These are phyloP conservation scores for Diachasma alloeum DNA, from an alignment of 1,140 invertebrate species.

Conservation along the genomic window DNA sequence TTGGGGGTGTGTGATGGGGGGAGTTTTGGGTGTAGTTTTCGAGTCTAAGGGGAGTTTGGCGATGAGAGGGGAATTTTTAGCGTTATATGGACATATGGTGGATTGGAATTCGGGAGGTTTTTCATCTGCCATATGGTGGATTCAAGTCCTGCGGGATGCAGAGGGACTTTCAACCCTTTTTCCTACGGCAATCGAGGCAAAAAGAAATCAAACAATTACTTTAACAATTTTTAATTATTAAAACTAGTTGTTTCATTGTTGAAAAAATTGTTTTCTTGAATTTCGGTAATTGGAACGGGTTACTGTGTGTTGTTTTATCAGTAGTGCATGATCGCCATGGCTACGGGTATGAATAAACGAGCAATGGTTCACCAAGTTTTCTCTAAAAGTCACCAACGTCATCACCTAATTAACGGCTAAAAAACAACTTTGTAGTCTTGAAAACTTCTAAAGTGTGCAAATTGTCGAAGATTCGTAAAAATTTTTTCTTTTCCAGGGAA, in stretches of 20 bases:
- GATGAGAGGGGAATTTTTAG: not conserved
- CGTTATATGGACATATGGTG: not conserved
- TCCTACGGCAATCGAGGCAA: not conserved
- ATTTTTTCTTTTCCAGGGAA: not conserved
- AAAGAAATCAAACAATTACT: not conserved
- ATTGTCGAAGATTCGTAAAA: not conserved
- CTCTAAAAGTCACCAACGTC: not conserved
- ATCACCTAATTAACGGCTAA: conserved; percentile 46
- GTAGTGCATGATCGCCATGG: conserved; percentile 64
- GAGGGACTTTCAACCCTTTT: not conserved
- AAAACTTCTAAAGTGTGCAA: conserved; percentile 17
- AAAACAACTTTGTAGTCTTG: conserved; percentile 43
- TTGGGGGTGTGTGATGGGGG: too few relatives aligned
- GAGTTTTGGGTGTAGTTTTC: too few relatives aligned
- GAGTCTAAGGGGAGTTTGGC: not conserved
- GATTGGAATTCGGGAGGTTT: not conserved
- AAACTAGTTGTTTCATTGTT: not conserved
- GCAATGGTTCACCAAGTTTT: not conserved
- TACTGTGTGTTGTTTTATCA: conserved; percentile 65
- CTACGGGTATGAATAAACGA: conserved; percentile 51
- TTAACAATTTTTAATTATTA: not conserved
- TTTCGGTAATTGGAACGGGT: conserved; percentile 23
- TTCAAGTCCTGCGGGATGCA: not conserved
- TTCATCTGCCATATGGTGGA: not conserved
- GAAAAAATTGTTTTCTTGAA: not conserved